A percentile compares a stretch with the other conserved stretches of the same genome.
These are phyloP conservation scores for Nanorana parkeri DNA, from an alignment of 2,113 vertebrate species.

Conservation along the genomic window DNA sequence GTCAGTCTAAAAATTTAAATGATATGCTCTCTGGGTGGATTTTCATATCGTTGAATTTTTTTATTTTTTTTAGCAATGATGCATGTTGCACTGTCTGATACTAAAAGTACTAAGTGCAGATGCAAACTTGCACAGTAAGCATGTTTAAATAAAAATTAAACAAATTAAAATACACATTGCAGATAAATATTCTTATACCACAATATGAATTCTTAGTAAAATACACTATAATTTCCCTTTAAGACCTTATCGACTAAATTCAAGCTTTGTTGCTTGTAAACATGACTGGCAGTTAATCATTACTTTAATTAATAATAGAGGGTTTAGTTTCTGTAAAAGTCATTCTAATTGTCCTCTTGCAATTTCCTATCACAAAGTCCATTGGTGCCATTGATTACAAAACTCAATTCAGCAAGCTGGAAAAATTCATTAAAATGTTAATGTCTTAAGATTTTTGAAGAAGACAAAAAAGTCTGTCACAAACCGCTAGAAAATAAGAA, in stretches of 20 bases:
- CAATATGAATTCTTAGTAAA: no score
- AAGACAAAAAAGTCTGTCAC: constrained; percentile 36
- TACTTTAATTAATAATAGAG: constrained; percentile 62
- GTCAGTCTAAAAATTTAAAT: no score
- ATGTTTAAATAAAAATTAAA: no score
- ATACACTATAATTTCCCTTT: neutral
- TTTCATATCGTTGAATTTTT: no score
- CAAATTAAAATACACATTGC: no score
- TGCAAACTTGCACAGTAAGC: no score
- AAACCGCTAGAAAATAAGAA: constrained; percentile 8
- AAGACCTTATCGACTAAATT: constrained; percentile 39
- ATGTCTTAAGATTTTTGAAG: constrained; percentile 52
- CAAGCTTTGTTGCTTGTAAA: constrained; percentile 57
- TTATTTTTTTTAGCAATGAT: no score
- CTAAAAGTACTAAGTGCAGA: no score
- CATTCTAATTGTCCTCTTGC: constrained; percentile 59
- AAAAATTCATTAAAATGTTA: constrained; percentile 60
- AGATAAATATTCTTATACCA: no score
- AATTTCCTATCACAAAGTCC: constrained; percentile 58
- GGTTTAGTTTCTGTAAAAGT: constrained; percentile 62
- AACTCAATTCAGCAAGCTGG: constrained; percentile 61
- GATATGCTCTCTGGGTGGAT: no score
- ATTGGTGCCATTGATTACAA: constrained; percentile 60
- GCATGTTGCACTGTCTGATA: no score
- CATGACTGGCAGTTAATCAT: constrained; percentile 61